Conservation (phyloP, 2,797 vertebrate species). For the Notolabrus celidotus region DNA sequence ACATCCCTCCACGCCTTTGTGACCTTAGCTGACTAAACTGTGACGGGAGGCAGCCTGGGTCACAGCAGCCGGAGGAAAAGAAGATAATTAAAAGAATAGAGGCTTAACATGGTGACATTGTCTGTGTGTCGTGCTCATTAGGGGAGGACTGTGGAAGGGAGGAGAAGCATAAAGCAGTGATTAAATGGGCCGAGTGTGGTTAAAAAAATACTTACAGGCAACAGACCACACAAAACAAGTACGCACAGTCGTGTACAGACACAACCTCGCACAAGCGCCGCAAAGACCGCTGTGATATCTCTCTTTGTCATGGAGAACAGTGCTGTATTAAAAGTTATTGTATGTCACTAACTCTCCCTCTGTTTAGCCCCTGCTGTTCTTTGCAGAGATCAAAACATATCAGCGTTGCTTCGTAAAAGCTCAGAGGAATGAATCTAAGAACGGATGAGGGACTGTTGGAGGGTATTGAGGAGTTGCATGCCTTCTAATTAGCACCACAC, state of each 20-base stretch:
- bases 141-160: conserved; percentile 24
- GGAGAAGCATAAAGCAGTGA: not conserved
- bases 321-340: not conserved
- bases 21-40: conserved; percentile 20
- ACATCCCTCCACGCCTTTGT: not conserved
- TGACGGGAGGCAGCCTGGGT: conserved; percentile 31
- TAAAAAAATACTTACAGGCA: not conserved
- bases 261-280: not conserved
- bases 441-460: conserved; percentile 50
- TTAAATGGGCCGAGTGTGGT: not conserved
- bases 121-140: conserved; percentile 55
- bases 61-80: not conserved
- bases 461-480: conserved; percentile 53
- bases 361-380: not conserved
- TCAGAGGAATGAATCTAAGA: conserved; percentile 42
- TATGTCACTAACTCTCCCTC: not conserved
- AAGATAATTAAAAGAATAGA: conserved; percentile 52
- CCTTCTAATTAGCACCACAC: conserved; percentile 74
- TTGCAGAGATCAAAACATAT: conserved; percentile 38
- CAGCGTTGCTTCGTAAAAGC: conserved; percentile 25
- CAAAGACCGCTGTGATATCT: not conserved
- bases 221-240: conserved; percentile 3
- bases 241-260: not conserved
- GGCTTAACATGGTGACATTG: conserved; percentile 35
- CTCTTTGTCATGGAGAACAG: not conserved